Evolutionary conservation across 1,140 invertebrate genomes (phyloP), one percentile per base, ranked within the genome.

Genomic region (Notospermus geniculatus): DNA sequence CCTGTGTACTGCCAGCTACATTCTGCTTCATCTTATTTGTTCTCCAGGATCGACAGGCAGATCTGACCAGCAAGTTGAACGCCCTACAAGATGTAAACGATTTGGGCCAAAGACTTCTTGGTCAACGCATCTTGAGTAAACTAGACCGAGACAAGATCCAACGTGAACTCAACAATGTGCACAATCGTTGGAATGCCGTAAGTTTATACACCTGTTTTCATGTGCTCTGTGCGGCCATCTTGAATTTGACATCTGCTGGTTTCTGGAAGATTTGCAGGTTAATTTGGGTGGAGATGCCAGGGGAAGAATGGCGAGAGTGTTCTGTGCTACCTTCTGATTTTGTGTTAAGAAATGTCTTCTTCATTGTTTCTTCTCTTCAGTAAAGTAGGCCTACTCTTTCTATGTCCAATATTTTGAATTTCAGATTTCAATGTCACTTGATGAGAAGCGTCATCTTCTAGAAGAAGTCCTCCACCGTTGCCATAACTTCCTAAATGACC

Each of bases 1-100:
- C n/a, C n/a, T n/a, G n/a, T n/a, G n/a, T n/a, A n/a, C n/a, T n/a
- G n/a, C n/a, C n/a, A n/a, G n/a, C n/a, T n/a, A n/a, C n/a, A n/a
- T n/a, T n/a, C n/a, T n/a, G n/a, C n/a, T n/a, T n/a, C n/a, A n/a
- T n/a, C n/a, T n/a, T n/a, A n/a, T n/a, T n/a, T n/a, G n/a, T n/a
- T n/a, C n/a, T n/a, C n/a, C n/a, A 91, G 89, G 88, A 88, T 36
- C 84, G 87, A 57, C 85, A 89, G 78, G 86, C 88, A 76, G 88
- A 90, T 69, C 78, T 90, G 30, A 67, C 77, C 68, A 80, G 82
- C 36, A 83, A 86, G 46, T 77, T 88, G 67, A 84, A 87, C 71
- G 78, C 77, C 19, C 73, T 87, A 29, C 80, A 79, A 30, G 79
- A 84, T 62, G 82, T 79, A 1, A 74, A 73, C 62, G 62, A 65